These are phyloP conservation scores for Dendroctonus valens DNA, from an alignment of 1,140 invertebrate species.

Conservation along the genomic window DNA sequence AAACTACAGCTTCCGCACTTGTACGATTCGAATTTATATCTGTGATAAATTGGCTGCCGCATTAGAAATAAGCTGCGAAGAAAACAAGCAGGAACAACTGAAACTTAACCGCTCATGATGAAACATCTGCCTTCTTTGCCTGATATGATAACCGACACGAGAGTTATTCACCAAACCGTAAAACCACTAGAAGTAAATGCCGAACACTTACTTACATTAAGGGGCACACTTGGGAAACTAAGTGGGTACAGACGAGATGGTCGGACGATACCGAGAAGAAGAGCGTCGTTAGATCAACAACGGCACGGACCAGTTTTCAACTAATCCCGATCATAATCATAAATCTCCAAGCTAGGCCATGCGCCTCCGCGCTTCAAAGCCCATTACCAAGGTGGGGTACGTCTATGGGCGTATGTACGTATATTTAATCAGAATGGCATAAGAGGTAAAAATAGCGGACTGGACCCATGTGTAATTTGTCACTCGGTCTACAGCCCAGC, in stretches of 20 bases:
- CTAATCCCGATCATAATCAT: slow-evolving; percentile 14
- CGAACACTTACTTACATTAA: slow-evolving; percentile 15
- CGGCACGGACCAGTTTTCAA: slow-evolving; percentile 22
- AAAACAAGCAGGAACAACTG: too few relatives aligned
- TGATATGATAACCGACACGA: slow-evolving; percentile 7
- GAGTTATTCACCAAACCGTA: slow-evolving; percentile 5
- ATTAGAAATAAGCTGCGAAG: too few relatives aligned
- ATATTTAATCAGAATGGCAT: slow-evolving; percentile 17
- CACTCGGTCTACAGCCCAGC: background rate
- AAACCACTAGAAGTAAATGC: slow-evolving; percentile 2
- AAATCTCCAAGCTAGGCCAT: slow-evolving; percentile 22
- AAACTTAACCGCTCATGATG: too few relatives aligned
- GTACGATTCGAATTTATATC: too few relatives aligned
- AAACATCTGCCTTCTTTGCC: slow-evolving; percentile 1
- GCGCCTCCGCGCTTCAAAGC: slow-evolving; percentile 24
- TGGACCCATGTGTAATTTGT: background rate
- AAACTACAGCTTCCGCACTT: too few relatives aligned
- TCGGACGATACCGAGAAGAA: slow-evolving; percentile 2
- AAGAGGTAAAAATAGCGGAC: slow-evolving; percentile 20
- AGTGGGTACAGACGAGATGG: slow-evolving; percentile 12
- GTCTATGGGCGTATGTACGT: slow-evolving; percentile 16
- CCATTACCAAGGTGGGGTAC: slow-evolving; percentile 22
- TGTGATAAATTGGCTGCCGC: too few relatives aligned
- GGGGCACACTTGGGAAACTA: slow-evolving; percentile 12
- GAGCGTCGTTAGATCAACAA: slow-evolving; percentile 3